A percentile compares a stretch with the other conserved stretches of the same genome.
Conservation (phyloP, 2,113 vertebrate genomes). For the Heterocephalus glaber region DNA sequence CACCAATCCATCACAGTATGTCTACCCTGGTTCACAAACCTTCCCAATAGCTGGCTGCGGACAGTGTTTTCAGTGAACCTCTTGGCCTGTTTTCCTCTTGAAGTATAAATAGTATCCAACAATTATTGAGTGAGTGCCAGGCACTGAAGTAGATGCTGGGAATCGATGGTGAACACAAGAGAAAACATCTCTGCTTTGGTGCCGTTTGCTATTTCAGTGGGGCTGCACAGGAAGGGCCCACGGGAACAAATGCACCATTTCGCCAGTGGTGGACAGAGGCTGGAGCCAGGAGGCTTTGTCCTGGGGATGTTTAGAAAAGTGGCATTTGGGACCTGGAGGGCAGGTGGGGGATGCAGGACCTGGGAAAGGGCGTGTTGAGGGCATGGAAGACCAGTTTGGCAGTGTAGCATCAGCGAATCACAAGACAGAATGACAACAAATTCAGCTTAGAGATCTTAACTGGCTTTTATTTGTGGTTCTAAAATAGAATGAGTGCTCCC, state of each 20-base stretch:
- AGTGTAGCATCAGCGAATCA: background rate
- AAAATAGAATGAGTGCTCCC: background rate
- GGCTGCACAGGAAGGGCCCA: too few relatives aligned
- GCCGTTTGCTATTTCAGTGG: background rate
- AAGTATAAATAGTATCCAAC: background rate
- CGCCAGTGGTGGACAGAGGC: background rate
- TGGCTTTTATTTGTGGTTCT: background rate
- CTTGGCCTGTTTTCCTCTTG: background rate
- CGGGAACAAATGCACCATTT: background rate
- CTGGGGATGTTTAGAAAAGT: background rate
- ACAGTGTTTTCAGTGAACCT: background rate
- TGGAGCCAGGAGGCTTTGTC: background rate
- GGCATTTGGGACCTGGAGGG: background rate
- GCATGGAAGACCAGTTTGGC: background rate
- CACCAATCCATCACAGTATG: background rate
- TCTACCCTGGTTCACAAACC: background rate
- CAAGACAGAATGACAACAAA: background rate
- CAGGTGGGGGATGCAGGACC: background rate
- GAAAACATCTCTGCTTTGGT: background rate
- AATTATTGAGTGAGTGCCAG: background rate
- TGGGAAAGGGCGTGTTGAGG: too few relatives aligned
- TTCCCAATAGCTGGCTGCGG: fast-evolving
- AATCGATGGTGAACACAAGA: background rate
- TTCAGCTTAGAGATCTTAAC: background rate
- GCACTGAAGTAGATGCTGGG: background rate